These are phyloP conservation scores for Heliconius aoede DNA, from an alignment of 2,888 invertebrate species.

Conservation along the genomic window DNA sequence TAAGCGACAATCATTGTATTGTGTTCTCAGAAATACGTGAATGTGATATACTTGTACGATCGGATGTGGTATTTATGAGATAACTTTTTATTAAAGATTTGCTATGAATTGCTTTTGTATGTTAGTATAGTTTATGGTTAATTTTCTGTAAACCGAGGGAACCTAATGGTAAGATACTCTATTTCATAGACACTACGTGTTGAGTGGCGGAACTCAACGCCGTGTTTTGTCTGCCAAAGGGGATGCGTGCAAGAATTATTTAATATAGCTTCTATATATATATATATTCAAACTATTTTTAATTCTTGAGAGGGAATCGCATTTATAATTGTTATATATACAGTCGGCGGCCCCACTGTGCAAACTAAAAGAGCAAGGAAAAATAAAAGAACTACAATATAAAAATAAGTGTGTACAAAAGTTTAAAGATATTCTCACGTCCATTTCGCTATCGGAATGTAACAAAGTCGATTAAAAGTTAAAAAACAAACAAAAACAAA, in stretches of 20 bases:
- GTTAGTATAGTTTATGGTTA: no score
- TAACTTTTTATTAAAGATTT: neutral
- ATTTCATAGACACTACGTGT: no score
- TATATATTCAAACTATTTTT: no score
- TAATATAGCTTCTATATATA: no score
- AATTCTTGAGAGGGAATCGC: no score
- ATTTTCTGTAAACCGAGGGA: no score
- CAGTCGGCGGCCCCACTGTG: neutral
- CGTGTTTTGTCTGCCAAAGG: no score
- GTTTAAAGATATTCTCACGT: slow-evolving; percentile 42
- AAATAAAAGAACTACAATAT: neutral
- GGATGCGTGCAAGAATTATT: no score
- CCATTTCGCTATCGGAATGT: slow-evolving; percentile 63
- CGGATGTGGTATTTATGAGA: slow-evolving; percentile 56
- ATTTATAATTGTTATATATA: no score
- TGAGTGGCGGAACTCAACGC: no score
- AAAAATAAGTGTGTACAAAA: slow-evolving; percentile 2
- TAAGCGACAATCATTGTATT: slow-evolving; percentile 81
- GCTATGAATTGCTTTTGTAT: no score
- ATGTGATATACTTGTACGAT: slow-evolving; percentile 42
- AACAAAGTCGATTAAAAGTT: slow-evolving; percentile 62
- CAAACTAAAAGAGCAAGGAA: neutral
- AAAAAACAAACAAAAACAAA: slow-evolving; percentile 62
- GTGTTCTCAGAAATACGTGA: slow-evolving; percentile 73
- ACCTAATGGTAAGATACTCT: neutral